Evolutionary conservation across 2,888 invertebrate genomes (phyloP).

Genomic region (Augiades crinisus): DNA sequence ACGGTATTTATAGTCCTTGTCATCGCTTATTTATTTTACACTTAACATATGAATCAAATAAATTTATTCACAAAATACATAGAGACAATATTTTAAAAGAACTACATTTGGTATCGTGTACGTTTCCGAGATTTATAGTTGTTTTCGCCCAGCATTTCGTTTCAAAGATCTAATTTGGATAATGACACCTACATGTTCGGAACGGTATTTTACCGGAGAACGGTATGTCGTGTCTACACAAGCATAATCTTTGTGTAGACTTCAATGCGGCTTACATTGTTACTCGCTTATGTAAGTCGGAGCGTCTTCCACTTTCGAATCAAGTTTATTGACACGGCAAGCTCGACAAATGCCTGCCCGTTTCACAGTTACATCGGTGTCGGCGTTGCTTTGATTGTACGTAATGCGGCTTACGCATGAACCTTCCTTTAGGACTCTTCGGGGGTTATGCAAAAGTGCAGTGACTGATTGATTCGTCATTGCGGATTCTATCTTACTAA

Average conservation of each 20-base stretch:
- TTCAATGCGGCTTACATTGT: constrained; percentile 61
- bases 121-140: background rate
- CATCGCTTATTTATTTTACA: constrained; percentile 1
- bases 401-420: constrained; percentile 31
- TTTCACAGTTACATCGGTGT: constrained; percentile 73
- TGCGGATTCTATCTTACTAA: no score
- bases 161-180: constrained; percentile 11
- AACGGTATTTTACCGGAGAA: constrained; percentile 22
- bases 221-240: constrained; percentile 26
- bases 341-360: constrained; percentile 74
- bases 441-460: no score
- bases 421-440: background rate
- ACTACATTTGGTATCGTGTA: no score
- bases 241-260: constrained; percentile 40
- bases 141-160: background rate
- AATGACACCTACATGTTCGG: constrained; percentile 18
- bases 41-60: no score
- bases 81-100: no score
- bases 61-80: no score
- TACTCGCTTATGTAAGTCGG: constrained; percentile 77
- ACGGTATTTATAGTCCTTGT: no score
- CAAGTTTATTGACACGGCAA: constrained; percentile 81
- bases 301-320: constrained; percentile 81
- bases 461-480: no score
- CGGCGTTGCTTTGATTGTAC: constrained; percentile 66